A percentile compares a stretch with the other conserved stretches of the same genome.
These are phyloP conservation scores for Sus scrofa DNA, from an alignment of 2,113 vertebrate genomes.

Conservation along the genomic window DNA sequence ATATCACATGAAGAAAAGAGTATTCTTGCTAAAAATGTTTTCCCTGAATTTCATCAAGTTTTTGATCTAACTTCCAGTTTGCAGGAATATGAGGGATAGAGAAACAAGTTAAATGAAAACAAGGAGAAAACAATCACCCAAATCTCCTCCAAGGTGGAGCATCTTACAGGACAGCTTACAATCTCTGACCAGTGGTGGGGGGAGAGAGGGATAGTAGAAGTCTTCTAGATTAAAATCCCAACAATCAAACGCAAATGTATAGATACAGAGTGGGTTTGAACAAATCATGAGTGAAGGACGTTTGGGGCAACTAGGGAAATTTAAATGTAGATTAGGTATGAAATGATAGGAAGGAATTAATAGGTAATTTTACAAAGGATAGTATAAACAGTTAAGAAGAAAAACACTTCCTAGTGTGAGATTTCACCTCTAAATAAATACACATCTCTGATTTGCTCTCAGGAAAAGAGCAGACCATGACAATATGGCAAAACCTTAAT, in stretches of 20 bases:
- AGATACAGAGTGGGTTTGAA: not conserved
- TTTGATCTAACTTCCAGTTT: conserved; percentile 11
- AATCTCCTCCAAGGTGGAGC: not conserved
- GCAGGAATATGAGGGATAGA: not conserved
- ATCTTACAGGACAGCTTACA: not conserved
- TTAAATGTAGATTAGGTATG: not conserved
- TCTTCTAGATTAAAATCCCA: not conserved
- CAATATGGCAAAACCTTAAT: conserved; percentile 4
- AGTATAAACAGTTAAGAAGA: not conserved
- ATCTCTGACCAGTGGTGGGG: not conserved
- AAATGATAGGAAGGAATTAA: conserved; percentile 23
- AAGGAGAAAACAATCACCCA: conserved; percentile 4
- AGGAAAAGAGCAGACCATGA: not conserved
- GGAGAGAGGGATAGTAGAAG: not conserved
- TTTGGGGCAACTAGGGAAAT: not conserved
- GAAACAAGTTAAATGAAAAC: conserved; percentile 47
- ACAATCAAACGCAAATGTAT: not conserved
- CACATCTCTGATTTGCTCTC: not conserved
- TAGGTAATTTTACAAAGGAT: not conserved
- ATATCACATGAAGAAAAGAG: not conserved
- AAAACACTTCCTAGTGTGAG: not conserved
- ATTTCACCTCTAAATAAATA: conserved; percentile 37
- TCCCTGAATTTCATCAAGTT: conserved; percentile 41
- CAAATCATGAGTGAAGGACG: conserved; percentile 37
- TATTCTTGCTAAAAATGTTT: conserved; percentile 14